A percentile compares a stretch with the other conserved stretches of the same genome.
Evolutionary conservation across 2,797 vertebrate species (phyloP).

Genomic region (Benthosema pterotum): DNA sequence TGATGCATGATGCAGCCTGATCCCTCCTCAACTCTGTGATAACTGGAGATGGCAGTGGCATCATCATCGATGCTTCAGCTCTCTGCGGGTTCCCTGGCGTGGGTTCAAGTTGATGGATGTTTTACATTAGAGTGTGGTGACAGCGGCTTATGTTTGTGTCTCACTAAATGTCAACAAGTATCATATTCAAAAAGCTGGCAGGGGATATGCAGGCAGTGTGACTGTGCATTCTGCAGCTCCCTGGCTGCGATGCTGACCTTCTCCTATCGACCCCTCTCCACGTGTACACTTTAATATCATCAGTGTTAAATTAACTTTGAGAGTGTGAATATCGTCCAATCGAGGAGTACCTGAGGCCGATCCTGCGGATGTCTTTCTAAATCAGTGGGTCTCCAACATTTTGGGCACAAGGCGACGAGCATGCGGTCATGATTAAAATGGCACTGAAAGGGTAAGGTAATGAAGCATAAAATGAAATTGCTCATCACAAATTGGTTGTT

Average conservation of each 20-base stretch:
- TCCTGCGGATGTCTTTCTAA: too few relatives aligned
- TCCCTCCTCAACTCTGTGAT: slow-evolving; percentile 27
- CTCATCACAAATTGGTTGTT: too few relatives aligned
- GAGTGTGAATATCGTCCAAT: too few relatives aligned
- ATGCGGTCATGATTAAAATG: too few relatives aligned
- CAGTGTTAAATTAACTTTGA: too few relatives aligned
- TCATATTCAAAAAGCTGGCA: slow-evolving; percentile 69
- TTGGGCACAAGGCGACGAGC: too few relatives aligned
- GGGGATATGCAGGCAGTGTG: slow-evolving; percentile 43
- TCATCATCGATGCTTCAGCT: slow-evolving; percentile 31
- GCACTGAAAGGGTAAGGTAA: too few relatives aligned
- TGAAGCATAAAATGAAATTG: too few relatives aligned
- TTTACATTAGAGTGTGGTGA: slow-evolving; percentile 72
- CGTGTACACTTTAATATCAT: too few relatives aligned
- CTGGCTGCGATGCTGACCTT: slow-evolving; percentile 56
- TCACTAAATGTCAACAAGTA: slow-evolving; percentile 74
- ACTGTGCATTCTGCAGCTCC: slow-evolving; percentile 51
- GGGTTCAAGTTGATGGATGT: slow-evolving; percentile 73
- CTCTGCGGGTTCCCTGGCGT: slow-evolving; percentile 57
- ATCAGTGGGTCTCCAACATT: too few relatives aligned
- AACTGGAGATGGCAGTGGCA: slow-evolving; percentile 60
- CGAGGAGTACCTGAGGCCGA: too few relatives aligned
- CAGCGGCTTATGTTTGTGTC: slow-evolving; percentile 75
- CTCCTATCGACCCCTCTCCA: slow-evolving; percentile 2
- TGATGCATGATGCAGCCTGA: neutral